phyloP scores from a whole-genome alignment of 2,797 vertebrate genomes.

The Acestrorhynchus altus region DNA sequence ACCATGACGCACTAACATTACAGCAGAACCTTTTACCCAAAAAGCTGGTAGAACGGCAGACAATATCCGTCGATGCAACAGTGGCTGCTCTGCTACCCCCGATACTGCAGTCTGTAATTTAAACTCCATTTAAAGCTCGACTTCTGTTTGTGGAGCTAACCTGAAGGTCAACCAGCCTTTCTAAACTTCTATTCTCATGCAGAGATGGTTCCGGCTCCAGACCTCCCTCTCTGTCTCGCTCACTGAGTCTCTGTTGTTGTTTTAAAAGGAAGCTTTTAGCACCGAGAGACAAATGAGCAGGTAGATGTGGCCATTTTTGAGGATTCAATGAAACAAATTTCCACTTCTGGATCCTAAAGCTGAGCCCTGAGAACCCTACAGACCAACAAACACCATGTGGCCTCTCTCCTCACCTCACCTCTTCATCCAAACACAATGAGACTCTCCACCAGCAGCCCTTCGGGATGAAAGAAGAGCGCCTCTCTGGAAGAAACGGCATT shows the following conservation, averaged over 20 bases:
- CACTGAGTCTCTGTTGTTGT: not conserved
- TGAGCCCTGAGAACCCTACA: not conserved
- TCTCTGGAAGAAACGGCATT: too few relatives aligned
- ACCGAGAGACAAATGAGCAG: too few relatives aligned
- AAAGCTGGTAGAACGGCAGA: not conserved
- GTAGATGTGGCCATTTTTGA: too few relatives aligned
- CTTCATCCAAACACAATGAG: not conserved
- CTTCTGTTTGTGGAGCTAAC: not conserved
- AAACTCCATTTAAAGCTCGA: not conserved
- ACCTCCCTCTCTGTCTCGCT: not conserved
- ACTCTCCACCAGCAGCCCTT: not conserved
- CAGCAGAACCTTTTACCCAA: not conserved
- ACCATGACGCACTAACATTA: too few relatives aligned
- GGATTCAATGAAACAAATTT: not conserved
- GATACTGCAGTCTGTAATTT: not conserved
- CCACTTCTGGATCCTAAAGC: not conserved
- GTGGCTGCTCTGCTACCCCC: too few relatives aligned
- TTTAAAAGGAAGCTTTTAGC: not conserved
- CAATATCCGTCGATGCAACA: too few relatives aligned
- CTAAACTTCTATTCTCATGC: not conserved
- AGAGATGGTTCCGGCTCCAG: not conserved
- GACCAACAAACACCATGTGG: not conserved
- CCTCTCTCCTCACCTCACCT: not conserved
- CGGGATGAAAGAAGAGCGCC: too few relatives aligned
- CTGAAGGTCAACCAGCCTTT: not conserved